phyloP scores from a whole-genome alignment of 1,140 invertebrate genomes.

The Armadillidium nasatum region DNA sequence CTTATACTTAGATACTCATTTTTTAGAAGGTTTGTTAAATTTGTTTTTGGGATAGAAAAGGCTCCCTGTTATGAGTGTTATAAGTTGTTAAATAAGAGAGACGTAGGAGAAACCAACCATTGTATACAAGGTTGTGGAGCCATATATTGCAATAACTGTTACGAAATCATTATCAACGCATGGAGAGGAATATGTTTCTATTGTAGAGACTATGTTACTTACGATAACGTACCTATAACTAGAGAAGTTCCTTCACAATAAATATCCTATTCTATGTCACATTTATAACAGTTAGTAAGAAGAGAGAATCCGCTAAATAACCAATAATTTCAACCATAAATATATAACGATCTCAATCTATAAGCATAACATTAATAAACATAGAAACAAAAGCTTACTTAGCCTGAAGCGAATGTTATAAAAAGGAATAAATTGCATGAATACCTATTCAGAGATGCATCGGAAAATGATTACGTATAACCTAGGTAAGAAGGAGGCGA shows the following conservation, averaged over 20 bases:
- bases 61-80: neutral
- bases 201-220: neutral
- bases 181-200: slow-evolving; percentile 6
- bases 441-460: too few species aligned
- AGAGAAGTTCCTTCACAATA: neutral
- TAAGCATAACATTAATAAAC: too few species aligned
- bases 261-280: neutral
- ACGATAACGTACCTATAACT: neutral
- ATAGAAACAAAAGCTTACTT: too few species aligned
- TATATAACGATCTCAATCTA: neutral
- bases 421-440: too few species aligned
- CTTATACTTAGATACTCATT: neutral
- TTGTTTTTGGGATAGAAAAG: neutral
- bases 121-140: neutral
- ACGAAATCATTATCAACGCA: neutral
- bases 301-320: neutral
- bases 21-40: neutral
- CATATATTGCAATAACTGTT: neutral
- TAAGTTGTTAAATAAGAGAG: neutral
- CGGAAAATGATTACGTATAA: too few species aligned
- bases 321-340: neutral
- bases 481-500: too few species aligned
- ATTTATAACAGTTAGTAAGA: neutral
- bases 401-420: too few species aligned
- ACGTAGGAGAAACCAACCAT: neutral